Percentiles rank a stretch among this genome's conserved stretches.
Evolutionary conservation across 37 sponge, comb jelly and placozoan species (phyloP).

Genomic region (Amphimedon queenslandica): DNA sequence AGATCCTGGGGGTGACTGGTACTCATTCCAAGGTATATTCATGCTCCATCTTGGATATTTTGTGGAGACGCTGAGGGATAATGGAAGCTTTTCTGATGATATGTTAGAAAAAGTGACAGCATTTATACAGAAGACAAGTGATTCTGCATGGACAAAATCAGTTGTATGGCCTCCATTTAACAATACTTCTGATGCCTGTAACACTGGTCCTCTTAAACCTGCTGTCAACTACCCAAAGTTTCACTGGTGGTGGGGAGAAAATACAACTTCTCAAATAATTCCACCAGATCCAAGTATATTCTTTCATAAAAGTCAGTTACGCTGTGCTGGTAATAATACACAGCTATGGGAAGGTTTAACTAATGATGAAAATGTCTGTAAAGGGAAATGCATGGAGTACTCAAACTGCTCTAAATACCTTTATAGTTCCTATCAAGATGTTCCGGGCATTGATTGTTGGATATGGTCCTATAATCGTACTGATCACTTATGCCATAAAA

Average conservation of each 20-base stretch:
- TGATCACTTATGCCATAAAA: constrained; percentile 6
- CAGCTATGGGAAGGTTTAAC: constrained; percentile 35
- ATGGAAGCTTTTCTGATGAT: constrained; percentile 6
- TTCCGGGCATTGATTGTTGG: constrained; percentile 26
- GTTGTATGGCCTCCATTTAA: constrained; percentile 36
- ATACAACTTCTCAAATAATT: constrained; percentile 10
- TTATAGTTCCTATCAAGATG: constrained; percentile 7
- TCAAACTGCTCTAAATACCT: constrained; percentile 26
- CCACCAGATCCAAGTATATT: constrained; percentile 27
- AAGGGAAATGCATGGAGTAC: constrained; percentile 3
- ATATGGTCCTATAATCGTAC: constrained; percentile 35
- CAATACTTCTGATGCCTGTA: constrained; percentile 13
- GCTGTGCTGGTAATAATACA: constrained; percentile 15
- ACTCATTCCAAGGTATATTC: constrained; percentile 42
- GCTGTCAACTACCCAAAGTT: constrained; percentile 33
- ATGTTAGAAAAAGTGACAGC: constrained; percentile 4
- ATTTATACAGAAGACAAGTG: constrained; percentile 21
- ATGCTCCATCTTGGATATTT: constrained; percentile 49
- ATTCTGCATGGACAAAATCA: constrained; percentile 37
- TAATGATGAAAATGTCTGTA: constrained; percentile 17
- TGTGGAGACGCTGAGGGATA: constrained; percentile 18
- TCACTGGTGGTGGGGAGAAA: constrained; percentile 51
- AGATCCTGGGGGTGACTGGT: constrained; percentile 58
- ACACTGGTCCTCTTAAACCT: neutral
- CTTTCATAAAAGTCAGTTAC: constrained; percentile 1